Base-by-base conservation (phyloP, 1,140 invertebrate genomes). In the Drosophila subobscura region DNA sequence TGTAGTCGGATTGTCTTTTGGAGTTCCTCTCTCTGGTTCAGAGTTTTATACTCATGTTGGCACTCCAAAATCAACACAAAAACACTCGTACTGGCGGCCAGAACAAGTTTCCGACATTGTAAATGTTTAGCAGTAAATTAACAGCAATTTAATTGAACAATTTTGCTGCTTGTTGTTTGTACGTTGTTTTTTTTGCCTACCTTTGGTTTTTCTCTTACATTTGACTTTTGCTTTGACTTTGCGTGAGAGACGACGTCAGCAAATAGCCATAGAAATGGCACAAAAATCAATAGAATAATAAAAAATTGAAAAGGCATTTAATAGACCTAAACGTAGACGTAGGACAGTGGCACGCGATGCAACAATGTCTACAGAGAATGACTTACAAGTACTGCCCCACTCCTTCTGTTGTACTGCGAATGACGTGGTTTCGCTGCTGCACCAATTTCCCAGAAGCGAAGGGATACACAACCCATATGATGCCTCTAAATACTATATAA, bases 61-160 rank as follows among this genome's bases (percentile, higher is more conserved):
- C 79, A 83, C 51, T 52, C 68, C 44, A 49, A 14, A 72, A 76
- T 29, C 41, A 66, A 54, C 46, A 53, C n/a, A 67, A 49, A 22
- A 45, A 58, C 20, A 67, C 41, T 63, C 49, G 50, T 66, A 64
- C 71, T 41, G 67, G 61, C 47, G 61, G 20, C 49, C 59, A 73
- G 67, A 84, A 80, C 77, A 77, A 80, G 81, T 77, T 86, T 86
- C 63, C 55, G 61, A 79, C 76, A 79, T 83, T 79, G 80, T 76
- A 84, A 84, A 85, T 79, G 76, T 84, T 79, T 84, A 84, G 79
- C 79, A 77, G 66, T 64, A 85, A 84, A 86, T 84, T 84, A 84
- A 84, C 72, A 85, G 63, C 81, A 80, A 65, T 84, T 85, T 80
- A 86, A 84, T 85, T 72, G 72, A 72, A 76, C 56, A 51, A 74